These are phyloP conservation scores for Capitella teleta DNA, from an alignment of 1,140 invertebrate species.

Conservation along the genomic window DNA sequence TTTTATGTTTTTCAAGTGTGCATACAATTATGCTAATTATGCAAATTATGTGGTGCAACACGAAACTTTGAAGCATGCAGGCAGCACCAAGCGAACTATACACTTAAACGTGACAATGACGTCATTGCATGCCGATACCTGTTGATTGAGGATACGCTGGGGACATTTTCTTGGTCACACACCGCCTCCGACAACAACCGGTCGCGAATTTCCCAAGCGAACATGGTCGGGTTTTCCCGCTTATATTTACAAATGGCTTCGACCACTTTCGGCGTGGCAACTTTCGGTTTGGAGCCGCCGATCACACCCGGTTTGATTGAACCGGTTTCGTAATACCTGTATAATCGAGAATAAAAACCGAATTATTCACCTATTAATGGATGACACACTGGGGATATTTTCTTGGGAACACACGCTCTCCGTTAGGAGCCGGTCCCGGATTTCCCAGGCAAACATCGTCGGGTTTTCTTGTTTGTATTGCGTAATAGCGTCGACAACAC, in stretches of 20 bases:
- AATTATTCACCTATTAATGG: slow-evolving; percentile 75
- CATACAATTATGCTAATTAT: no score
- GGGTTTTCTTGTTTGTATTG: slow-evolving; percentile 98
- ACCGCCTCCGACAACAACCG: slow-evolving; percentile 89
- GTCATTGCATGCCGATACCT: no score
- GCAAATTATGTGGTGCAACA: no score
- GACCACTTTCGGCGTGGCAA: slow-evolving; percentile 95
- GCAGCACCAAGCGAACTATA: no score
- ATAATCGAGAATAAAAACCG: not conserved
- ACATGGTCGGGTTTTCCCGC: slow-evolving; percentile 98
- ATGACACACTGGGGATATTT: slow-evolving; percentile 96
- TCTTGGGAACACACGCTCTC: slow-evolving; percentile 97
- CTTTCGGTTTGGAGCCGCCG: slow-evolving; percentile 98
- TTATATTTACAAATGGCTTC: slow-evolving; percentile 98
- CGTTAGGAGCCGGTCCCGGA: slow-evolving; percentile 85
- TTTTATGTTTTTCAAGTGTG: no score
- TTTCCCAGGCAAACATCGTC: slow-evolving; percentile 99
- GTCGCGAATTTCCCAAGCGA: slow-evolving; percentile 98
- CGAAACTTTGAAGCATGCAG: no score
- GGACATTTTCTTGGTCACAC: slow-evolving; percentile 96
- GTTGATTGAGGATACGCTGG: slow-evolving; percentile 97
- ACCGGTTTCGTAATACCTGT: slow-evolving; percentile 49
- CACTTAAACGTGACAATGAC: no score
- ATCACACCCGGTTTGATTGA: slow-evolving; percentile 98
- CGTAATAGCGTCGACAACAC: slow-evolving; percentile 95